A percentile compares a stretch with the other conserved stretches of the same genome.
These are phyloP conservation scores for Zootermopsis nevadensis DNA, from an alignment of 2,888 invertebrate species.

Conservation along the genomic window DNA sequence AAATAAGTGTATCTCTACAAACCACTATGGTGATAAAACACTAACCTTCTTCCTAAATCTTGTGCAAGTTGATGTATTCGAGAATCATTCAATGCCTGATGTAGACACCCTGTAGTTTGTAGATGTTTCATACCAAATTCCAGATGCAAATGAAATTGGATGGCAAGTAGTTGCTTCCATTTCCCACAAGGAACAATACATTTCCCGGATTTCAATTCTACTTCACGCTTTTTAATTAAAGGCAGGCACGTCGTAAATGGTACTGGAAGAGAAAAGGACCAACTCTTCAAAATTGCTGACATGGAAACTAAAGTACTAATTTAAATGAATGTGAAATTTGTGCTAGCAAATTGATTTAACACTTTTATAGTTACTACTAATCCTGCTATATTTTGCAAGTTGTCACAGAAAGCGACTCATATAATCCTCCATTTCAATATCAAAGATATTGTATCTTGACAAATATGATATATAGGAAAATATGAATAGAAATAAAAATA, in stretches of 20 bases:
- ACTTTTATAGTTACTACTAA: too few species aligned
- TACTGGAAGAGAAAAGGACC: constrained; percentile 60
- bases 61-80: constrained; percentile 54
- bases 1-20: too few species aligned
- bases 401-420: too few species aligned
- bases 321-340: too few species aligned
- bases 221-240: constrained; percentile 67
- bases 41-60: constrained; percentile 38
- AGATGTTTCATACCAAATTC: constrained; percentile 51
- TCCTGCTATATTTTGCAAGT: too few species aligned
- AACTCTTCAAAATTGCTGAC: too few species aligned
- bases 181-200: constrained; percentile 68
- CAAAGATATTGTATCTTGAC: too few species aligned
- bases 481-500: too few species aligned
- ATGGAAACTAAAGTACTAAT: too few species aligned
- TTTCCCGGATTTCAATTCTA: constrained; percentile 67
- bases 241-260: constrained; percentile 69
- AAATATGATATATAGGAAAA: too few species aligned
- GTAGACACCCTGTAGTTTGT: constrained; percentile 25
- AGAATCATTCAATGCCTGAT: constrained; percentile 55
- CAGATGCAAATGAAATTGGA: constrained; percentile 66
- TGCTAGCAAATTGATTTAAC: too few species aligned
- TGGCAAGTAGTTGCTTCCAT: constrained; percentile 67
- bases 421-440: too few species aligned
- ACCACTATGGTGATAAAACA: constrained; percentile 46